phyloP scores from a whole-genome alignment of 2,888 invertebrate genomes.

The Dioctria linearis region DNA sequence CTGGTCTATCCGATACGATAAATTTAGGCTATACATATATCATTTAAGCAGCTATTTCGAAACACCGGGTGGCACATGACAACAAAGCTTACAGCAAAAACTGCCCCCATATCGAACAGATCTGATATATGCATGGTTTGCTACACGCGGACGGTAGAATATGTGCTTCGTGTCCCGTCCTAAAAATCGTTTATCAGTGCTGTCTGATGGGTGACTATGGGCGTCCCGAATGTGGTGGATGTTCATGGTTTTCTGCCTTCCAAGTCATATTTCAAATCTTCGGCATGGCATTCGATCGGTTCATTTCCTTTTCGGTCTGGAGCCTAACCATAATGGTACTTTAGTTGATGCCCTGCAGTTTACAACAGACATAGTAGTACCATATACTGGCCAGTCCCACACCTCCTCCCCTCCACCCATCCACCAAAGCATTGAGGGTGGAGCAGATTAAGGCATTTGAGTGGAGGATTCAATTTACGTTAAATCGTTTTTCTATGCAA shows the following conservation, averaged over 20 bases:
- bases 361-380: conserved; percentile 12
- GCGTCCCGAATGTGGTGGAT: neutral
- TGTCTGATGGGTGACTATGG: conserved; percentile 21
- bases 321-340: conserved; percentile 52
- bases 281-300: conserved; percentile 44
- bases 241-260: conserved; percentile 26
- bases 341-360: conserved; percentile 52
- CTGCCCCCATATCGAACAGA: neutral
- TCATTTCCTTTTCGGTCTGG: conserved; percentile 55
- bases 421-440: conserved; percentile 36
- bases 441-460: conserved; percentile 54
- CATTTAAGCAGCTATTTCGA: conserved; percentile 3
- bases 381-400: neutral
- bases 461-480: conserved; percentile 57
- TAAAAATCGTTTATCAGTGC: conserved; percentile 49
- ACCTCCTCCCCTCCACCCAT: too few relatives aligned
- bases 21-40: neutral
- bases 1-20: neutral
- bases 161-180: conserved; percentile 9
- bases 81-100: conserved; percentile 15
- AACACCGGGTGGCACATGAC: neutral
- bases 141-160: neutral
- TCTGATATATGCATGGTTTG: neutral
- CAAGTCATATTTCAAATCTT: conserved; percentile 54
- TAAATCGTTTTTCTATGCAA: conserved; percentile 58